Base-by-base conservation (phyloP, 2,888 invertebrate species). In the Pegoplata infirma region DNA sequence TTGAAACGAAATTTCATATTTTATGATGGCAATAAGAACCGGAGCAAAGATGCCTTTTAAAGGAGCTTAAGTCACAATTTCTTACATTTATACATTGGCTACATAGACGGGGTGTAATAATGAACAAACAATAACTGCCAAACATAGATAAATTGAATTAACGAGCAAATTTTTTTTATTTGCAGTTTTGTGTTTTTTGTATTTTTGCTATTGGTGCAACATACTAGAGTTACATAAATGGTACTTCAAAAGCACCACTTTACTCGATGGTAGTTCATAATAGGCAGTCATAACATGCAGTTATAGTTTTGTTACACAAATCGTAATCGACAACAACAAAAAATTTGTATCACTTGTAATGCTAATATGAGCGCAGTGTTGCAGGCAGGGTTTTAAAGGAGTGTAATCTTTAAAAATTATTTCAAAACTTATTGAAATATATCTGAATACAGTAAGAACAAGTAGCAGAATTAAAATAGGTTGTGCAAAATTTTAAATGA, bases 121-220 rank as follows among this genome's bases (percentile, higher is more conserved):
- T 81, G 78, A 81, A 82, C 82, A 82, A 82, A 83, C 82, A 83
- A 83, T 83, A 82, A 83, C 82, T 81, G 81, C 82, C 82, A 83
- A 82, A 81, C 81, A 81, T 78, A 80, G 83, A 82, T 82, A 83
- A 83, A 81, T 83, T 81, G 82, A 83, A 83, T 83, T 83, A 83
- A 82, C 82, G 81, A 83, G 83, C 76, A 58, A n/a, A 28, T 58
- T 14, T 40, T 36, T 40, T 21, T 5, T 40, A 1, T 40, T n/a
- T 32, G 28, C n/a, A n/a, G 46, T 19, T 46, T 44, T 59, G 16
- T 19, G 14, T 51, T 19, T n/a, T n/a, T 23, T 16, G 10, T 47
- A 10, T 16, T 47, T 14, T 17, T 28, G 6, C 23, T 36, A 47
- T 51, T 12, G 59, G 10, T 61, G 25, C 28, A 40, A 55, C 49